Conservation (phyloP, 1,140 invertebrate species). For the Coenobita brevimanus region DNA sequence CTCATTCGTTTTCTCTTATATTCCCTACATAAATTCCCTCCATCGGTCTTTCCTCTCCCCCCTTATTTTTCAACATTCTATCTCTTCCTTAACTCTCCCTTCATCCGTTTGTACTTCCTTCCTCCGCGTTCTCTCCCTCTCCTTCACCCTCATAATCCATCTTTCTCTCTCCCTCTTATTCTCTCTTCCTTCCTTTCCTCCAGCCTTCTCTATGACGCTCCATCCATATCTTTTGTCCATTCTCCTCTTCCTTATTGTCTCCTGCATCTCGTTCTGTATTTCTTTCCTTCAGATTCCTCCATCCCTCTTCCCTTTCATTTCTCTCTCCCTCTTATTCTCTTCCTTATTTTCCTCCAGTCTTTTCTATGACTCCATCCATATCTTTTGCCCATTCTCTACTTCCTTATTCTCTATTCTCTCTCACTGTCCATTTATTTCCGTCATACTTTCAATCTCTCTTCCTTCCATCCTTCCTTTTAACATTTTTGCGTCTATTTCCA, state of each 20-base stretch:
- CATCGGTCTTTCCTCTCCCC: not conserved
- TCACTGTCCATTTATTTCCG: too few relatives aligned
- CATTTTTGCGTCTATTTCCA: too few relatives aligned
- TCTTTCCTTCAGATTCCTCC: not conserved
- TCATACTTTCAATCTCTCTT: too few relatives aligned
- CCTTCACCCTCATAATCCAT: not conserved
- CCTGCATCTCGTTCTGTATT: not conserved
- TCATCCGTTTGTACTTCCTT: not conserved
- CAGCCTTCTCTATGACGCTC: too few relatives aligned
- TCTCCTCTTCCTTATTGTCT: not conserved
- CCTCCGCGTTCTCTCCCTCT: not conserved
- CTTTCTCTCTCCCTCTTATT: not conserved
- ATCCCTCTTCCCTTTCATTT: not conserved
- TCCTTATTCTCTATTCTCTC: too few relatives aligned
- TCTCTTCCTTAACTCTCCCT: not conserved
- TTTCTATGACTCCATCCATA: too few relatives aligned
- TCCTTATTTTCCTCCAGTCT: too few relatives aligned
- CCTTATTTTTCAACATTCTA: not conserved
- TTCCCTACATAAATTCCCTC: not conserved
- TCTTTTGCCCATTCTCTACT: too few relatives aligned
- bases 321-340: not conserved
- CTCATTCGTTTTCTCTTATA: not conserved
- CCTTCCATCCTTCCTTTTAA: too few relatives aligned
- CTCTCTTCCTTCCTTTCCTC: not conserved
- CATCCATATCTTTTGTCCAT: not conserved